Evolutionary conservation across 2,888 invertebrate genomes (phyloP).

Genomic region (Steromphala cineraria): DNA sequence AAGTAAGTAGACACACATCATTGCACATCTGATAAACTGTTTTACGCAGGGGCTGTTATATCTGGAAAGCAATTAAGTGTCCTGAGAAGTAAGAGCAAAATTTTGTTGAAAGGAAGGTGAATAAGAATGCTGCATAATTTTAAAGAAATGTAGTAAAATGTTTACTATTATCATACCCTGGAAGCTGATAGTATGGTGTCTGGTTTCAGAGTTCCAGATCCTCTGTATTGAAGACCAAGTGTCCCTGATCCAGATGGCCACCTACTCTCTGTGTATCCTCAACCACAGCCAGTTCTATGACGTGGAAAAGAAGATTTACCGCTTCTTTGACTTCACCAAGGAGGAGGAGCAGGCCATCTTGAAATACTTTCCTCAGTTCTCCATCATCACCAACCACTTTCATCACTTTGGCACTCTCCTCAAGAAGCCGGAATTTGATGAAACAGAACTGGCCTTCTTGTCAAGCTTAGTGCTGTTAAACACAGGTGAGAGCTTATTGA

Average conservation of each 20-base stretch:
- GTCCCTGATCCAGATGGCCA: conserved; percentile 59
- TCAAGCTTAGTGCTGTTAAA: conserved; percentile 64
- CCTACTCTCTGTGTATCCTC: conserved; percentile 67
- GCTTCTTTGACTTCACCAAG: conserved; percentile 63
- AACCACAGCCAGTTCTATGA: conserved; percentile 61
- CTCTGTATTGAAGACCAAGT: conserved; percentile 66
- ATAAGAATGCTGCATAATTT: too few relatives aligned
- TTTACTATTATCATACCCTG: too few relatives aligned
- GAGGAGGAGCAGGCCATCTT: conserved; percentile 52
- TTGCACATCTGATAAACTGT: not conserved
- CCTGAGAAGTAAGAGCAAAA: too few relatives aligned
- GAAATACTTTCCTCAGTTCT: conserved; percentile 58
- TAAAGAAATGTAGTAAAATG: too few relatives aligned
- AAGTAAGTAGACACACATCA: conserved; percentile 53
- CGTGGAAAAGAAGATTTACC: conserved; percentile 52
- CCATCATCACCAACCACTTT: conserved; percentile 59
- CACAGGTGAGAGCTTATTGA: conserved; percentile 44
- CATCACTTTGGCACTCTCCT: conserved; percentile 61
- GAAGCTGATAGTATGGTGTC: too few relatives aligned
- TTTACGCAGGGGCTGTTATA: too few relatives aligned
- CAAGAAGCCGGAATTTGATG: conserved; percentile 53
- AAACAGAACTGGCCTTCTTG: conserved; percentile 64
- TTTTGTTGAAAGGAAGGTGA: too few relatives aligned
- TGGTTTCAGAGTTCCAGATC: conserved; percentile 61
- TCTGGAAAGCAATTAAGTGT: too few relatives aligned